Evolutionary conservation across 2,797 vertebrate species (phyloP).

Genomic region (Perodicticus potto): DNA sequence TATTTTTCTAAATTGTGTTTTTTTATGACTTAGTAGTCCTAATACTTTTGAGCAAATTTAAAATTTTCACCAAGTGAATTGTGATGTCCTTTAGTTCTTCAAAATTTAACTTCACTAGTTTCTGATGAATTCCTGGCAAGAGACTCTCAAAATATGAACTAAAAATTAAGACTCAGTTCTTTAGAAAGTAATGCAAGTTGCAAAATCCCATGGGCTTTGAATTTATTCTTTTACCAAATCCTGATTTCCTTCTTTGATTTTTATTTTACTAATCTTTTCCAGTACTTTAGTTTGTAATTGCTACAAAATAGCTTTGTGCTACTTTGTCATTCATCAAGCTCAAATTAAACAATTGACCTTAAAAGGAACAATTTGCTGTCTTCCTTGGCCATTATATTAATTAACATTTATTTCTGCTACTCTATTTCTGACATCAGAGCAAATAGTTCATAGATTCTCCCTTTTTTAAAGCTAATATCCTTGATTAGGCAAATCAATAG

Average conservation of each 20-base stretch:
- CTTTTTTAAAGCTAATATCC: background rate
- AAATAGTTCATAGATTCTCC: background rate
- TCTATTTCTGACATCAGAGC: background rate
- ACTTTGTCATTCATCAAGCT: background rate
- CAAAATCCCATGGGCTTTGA: background rate
- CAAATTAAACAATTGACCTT: constrained; percentile 45
- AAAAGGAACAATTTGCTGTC: constrained; percentile 30
- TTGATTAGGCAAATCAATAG: background rate
- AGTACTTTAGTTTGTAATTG: background rate
- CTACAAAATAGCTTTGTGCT: background rate
- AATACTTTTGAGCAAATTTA: background rate
- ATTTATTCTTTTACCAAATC: background rate
- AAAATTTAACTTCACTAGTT: constrained; percentile 23
- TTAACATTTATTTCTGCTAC: constrained; percentile 19
- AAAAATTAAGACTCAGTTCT: background rate
- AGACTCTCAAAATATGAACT: background rate
- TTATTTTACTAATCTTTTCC: background rate
- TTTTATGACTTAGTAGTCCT: background rate
- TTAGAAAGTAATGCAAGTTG: background rate
- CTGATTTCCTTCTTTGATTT: background rate
- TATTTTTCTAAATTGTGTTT: background rate
- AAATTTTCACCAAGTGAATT: constrained; percentile 28
- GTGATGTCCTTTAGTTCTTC: background rate
- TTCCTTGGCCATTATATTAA: background rate
- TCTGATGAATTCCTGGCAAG: background rate